phyloP scores from a whole-genome alignment of 2,113 vertebrate species.

The Etia nguti region DNA sequence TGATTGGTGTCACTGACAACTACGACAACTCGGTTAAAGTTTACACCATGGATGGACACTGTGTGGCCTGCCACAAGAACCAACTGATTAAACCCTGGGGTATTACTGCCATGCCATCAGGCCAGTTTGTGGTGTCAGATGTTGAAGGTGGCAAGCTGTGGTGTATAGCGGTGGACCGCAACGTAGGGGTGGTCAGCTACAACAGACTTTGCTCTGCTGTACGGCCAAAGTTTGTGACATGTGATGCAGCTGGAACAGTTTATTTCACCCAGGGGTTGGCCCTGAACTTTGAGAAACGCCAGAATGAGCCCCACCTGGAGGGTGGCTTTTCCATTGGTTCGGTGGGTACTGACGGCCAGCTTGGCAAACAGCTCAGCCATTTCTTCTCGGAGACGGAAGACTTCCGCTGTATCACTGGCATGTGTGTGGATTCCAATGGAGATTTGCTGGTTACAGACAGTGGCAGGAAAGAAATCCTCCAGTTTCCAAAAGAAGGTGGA shows the following conservation, averaged over 20 bases:
- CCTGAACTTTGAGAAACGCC: conserved; percentile 90
- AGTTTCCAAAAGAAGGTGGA: conserved; percentile 94
- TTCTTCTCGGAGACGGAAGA: conserved; percentile 95
- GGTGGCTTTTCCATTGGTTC: conserved; percentile 96
- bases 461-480: conserved; percentile 91
- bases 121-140: conserved; percentile 94
- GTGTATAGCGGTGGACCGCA: conserved; percentile 91
- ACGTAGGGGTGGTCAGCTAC: conserved; percentile 88
- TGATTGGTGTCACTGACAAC: conserved; percentile 94
- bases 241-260: conserved; percentile 86
- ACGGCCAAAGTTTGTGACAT: conserved; percentile 94
- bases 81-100: conserved; percentile 97
- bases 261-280: conserved; percentile 96
- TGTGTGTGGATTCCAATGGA: conserved; percentile 92
- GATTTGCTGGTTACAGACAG: conserved; percentile 95
- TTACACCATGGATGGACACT: conserved; percentile 92
- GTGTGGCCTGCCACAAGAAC: conserved; percentile 90
- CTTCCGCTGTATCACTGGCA: conserved; percentile 97
- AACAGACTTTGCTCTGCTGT: conserved; percentile 90
- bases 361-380: conserved; percentile 93
- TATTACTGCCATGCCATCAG: conserved; percentile 87
- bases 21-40: conserved; percentile 96
- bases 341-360: conserved; percentile 85
- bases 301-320: conserved; percentile 92
- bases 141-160: conserved; percentile 96